phyloP scores from a whole-genome alignment of 2,797 vertebrate species.

The Diglossa cyanea region DNA sequence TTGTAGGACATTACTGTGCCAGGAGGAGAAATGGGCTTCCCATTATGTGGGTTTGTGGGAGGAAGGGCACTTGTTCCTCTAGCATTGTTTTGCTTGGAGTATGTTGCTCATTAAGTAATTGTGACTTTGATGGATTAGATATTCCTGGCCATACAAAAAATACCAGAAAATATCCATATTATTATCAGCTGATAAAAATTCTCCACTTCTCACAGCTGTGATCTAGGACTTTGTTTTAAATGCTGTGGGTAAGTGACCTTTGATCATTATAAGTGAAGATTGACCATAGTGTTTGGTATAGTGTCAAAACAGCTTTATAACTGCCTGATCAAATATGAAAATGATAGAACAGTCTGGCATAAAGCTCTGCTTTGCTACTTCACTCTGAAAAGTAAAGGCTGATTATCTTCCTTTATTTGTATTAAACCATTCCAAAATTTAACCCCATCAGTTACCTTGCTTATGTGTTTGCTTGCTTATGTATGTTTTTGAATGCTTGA shows the following conservation, averaged over 20 bases:
- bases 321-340: neutral
- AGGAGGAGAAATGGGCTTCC: neutral
- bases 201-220: neutral
- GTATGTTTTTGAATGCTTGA: neutral
- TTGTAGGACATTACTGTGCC: neutral
- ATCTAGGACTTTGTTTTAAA: neutral
- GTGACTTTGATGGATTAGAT: neutral
- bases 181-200: neutral
- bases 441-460: neutral
- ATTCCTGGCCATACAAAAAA: neutral
- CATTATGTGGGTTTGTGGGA: fast-evolving
- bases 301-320: neutral
- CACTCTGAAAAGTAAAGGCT: neutral
- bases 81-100: neutral
- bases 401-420: neutral
- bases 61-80: neutral
- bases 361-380: neutral
- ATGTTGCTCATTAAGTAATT: neutral
- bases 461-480: neutral
- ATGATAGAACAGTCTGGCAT: neutral
- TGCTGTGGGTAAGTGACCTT: neutral
- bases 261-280: neutral
- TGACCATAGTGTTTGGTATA: neutral
- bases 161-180: neutral
- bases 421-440: neutral